phyloP scores from a whole-genome alignment of 2,888 invertebrate genomes.

The Lasioglossum oenotherae region DNA sequence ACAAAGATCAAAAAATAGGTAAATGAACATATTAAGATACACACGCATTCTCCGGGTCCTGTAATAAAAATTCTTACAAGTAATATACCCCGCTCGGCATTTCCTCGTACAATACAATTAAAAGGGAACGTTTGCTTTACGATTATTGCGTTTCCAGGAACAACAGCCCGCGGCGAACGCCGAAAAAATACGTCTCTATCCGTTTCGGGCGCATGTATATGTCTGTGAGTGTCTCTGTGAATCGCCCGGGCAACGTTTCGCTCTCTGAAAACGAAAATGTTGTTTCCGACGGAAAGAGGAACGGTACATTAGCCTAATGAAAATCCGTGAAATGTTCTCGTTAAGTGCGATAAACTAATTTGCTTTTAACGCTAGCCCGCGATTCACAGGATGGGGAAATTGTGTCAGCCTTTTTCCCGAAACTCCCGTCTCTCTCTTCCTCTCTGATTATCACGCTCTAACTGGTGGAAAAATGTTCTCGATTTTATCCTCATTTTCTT shows the following conservation, averaged over 20 bases:
- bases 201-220: background rate
- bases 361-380: slow-evolving; percentile 16
- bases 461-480: background rate
- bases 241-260: background rate
- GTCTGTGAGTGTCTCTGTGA: background rate
- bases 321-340: slow-evolving; percentile 2
- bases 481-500: background rate
- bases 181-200: background rate
- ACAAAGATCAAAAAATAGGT: background rate
- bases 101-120: background rate
- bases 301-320: slow-evolving; percentile 4
- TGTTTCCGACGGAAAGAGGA: background rate
- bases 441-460: no score
- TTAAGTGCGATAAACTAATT: slow-evolving; percentile 27
- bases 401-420: no score
- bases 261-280: background rate
- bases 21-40: background rate
- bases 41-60: background rate
- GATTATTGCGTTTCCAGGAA: background rate
- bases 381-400: slow-evolving; percentile 1
- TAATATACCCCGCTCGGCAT: background rate
- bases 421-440: no score
- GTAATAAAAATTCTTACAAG: background rate
- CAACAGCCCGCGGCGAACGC: no score
- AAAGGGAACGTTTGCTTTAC: background rate